A percentile compares a stretch with the other conserved stretches of the same genome.
Evolutionary conservation across 2,888 invertebrate species (phyloP).

Genomic region (Buathra laborator): DNA sequence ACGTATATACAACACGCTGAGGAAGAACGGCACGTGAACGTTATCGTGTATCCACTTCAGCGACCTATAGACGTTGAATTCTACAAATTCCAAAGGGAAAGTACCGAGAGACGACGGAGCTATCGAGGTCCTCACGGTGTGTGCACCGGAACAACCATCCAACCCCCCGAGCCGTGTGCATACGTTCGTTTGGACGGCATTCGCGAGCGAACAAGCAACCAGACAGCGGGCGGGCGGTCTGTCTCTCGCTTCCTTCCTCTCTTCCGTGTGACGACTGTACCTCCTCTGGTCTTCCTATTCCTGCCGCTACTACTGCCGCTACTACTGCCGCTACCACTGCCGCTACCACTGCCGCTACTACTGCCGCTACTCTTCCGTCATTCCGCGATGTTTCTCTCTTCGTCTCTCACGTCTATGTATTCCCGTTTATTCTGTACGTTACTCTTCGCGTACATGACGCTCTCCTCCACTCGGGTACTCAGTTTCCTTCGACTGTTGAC

Average conservation of each 20-base stretch:
- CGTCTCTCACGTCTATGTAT: constrained; percentile 6
- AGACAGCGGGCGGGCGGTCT: constrained; percentile 23
- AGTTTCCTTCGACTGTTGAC: constrained; percentile 35
- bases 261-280: constrained; percentile 52
- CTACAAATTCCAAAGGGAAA: constrained; percentile 58
- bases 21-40: constrained; percentile 41
- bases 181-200: constrained; percentile 51
- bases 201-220: constrained; percentile 47
- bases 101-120: constrained; percentile 52
- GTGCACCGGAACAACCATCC: constrained; percentile 48
- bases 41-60: constrained; percentile 59
- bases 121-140: constrained; percentile 65
- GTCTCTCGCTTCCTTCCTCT: constrained; percentile 34
- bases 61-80: constrained; percentile 55
- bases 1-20: constrained; percentile 17
- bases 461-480: neutral
- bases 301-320: neutral
- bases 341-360: too few relatives aligned
- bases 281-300: constrained; percentile 1
- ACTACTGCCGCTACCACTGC: too few relatives aligned
- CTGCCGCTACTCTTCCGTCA: constrained; percentile 30
- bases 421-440: constrained; percentile 34
- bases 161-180: constrained; percentile 17
- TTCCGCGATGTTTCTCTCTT: neutral
- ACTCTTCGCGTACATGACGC: neutral